A percentile compares a stretch with the other conserved stretches of the same genome.
phyloP scores from a whole-genome alignment of 2,113 vertebrate genomes.

The Brevimyrus niger region DNA sequence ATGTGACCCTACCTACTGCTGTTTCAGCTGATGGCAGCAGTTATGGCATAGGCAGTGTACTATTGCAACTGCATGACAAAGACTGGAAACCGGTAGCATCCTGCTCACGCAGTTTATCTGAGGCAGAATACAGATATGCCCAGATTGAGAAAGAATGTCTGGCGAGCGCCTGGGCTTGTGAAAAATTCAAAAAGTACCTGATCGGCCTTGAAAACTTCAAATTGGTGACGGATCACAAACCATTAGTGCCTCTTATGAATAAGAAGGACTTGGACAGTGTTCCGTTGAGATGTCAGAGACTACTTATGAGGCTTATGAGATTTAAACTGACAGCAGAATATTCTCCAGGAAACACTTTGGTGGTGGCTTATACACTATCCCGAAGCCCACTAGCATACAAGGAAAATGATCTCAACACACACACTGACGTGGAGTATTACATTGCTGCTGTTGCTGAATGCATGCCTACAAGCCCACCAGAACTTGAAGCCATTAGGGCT shows the following conservation, averaged over 20 bases:
- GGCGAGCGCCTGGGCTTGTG: conserved; percentile 24
- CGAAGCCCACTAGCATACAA: not conserved
- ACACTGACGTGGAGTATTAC: not conserved
- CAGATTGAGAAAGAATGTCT: conserved; percentile 23
- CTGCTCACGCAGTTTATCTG: conserved; percentile 12
- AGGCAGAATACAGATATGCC: conserved; percentile 7
- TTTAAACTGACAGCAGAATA: conserved; percentile 19
- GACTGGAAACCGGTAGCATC: conserved; percentile 21
- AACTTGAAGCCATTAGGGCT: no score
- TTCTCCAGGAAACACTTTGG: conserved; percentile 15
- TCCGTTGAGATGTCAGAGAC: conserved; percentile 19
- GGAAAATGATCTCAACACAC: not conserved
- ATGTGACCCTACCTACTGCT: not conserved
- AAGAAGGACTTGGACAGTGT: conserved; percentile 34
- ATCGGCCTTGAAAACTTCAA: conserved; percentile 36
- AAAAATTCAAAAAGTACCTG: conserved; percentile 40
- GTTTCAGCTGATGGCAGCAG: conserved; percentile 24
- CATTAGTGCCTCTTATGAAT: conserved; percentile 36
- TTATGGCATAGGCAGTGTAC: conserved; percentile 14
- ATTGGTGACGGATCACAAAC: conserved; percentile 35
- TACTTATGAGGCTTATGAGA: conserved; percentile 23
- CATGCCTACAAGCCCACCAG: no score
- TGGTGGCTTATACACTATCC: conserved; percentile 20
- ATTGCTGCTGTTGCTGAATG: not conserved
- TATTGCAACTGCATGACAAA: not conserved